Evolutionary conservation across 92 coral and sea anemone species (phyloP).

Genomic region (Parazoanthus atlanticus): DNA sequence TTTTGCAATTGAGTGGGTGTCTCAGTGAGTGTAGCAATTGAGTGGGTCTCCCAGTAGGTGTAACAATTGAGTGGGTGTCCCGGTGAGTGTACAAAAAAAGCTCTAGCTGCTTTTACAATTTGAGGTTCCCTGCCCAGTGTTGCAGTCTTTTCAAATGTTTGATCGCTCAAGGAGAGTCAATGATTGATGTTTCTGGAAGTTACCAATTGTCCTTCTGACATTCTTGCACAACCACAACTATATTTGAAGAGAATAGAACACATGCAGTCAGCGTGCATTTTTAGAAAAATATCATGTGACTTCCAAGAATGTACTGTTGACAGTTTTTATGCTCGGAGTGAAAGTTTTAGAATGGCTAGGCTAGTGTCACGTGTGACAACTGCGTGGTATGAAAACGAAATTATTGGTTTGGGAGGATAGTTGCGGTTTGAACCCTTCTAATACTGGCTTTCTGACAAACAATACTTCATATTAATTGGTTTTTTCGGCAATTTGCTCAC

Average conservation of each 20-base stretch:
- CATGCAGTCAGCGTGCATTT: background rate
- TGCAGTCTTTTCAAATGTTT: background rate
- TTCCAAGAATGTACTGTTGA: background rate
- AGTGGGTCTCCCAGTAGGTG: too few relatives aligned
- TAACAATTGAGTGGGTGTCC: background rate
- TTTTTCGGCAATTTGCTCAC: too few relatives aligned
- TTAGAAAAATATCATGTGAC: background rate
- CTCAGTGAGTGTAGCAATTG: too few relatives aligned
- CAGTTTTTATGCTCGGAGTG: background rate
- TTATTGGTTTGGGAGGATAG: too few relatives aligned
- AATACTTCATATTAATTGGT: too few relatives aligned
- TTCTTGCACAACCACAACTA: background rate
- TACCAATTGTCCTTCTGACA: background rate
- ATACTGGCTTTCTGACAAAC: too few relatives aligned
- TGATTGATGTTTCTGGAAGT: background rate
- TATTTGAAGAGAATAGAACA: background rate
- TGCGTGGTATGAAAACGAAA: too few relatives aligned
- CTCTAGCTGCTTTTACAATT: background rate
- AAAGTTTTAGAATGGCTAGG: background rate
- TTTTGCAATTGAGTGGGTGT: too few relatives aligned
- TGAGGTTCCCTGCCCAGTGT: background rate
- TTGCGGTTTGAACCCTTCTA: too few relatives aligned
- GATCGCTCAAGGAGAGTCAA: background rate
- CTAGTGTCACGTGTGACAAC: background rate
- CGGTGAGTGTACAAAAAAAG: background rate